Evolutionary conservation across 2,888 invertebrate species (phyloP).

Genomic region (Perizoma affinitatum): DNA sequence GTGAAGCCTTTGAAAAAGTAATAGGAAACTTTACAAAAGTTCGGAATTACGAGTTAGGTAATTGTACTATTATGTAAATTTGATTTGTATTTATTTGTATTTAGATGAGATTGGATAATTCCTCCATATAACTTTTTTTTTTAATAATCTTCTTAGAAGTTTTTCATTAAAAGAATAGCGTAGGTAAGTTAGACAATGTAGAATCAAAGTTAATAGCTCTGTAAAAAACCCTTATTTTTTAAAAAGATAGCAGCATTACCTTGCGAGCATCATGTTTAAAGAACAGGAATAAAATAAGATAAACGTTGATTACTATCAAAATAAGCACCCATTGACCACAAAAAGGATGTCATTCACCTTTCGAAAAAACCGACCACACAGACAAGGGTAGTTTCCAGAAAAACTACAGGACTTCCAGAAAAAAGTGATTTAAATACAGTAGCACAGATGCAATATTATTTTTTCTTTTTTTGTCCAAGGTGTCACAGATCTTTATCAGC

Average conservation of each 20-base stretch:
- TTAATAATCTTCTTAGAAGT: too few species aligned
- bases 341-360: slow-evolving; percentile 61
- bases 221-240: too few species aligned
- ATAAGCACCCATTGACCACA: slow-evolving; percentile 53
- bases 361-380: slow-evolving; percentile 67
- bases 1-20: slow-evolving; percentile 7
- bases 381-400: slow-evolving; percentile 64
- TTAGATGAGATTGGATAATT: too few species aligned
- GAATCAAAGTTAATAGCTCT: too few species aligned
- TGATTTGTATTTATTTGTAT: too few species aligned
- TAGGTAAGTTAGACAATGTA: too few species aligned
- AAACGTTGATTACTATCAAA: slow-evolving; percentile 47
- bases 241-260: too few species aligned
- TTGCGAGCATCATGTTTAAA: slow-evolving; percentile 5
- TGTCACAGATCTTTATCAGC: slow-evolving; percentile 82
- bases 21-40: slow-evolving; percentile 2
- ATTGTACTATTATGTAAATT: too few species aligned
- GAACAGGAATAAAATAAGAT: slow-evolving; percentile 26
- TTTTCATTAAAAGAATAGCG: too few species aligned
- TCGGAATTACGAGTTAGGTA: slow-evolving; percentile 3
- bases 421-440: slow-evolving; percentile 81
- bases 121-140: too few species aligned
- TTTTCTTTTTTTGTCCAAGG: slow-evolving; percentile 60
- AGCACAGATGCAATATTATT: slow-evolving; percentile 63
- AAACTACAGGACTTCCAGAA: slow-evolving; percentile 61